phyloP scores from a whole-genome alignment of 2,888 invertebrate species.

The Macroteleia sp. region DNA sequence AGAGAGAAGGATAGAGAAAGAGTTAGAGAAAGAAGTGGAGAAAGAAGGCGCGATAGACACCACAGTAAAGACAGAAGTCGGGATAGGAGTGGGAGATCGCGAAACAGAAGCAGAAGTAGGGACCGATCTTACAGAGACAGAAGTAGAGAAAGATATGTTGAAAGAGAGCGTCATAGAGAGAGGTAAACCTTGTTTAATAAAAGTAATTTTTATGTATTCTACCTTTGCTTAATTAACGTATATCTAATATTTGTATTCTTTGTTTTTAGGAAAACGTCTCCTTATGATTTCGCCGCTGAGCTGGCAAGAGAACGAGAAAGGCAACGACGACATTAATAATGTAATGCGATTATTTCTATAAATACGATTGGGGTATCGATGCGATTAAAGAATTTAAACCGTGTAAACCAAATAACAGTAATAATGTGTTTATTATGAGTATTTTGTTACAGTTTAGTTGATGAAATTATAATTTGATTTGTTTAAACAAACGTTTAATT shows the following conservation, averaged over 20 bases:
- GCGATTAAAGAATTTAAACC: not conserved
- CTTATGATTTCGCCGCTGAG: constrained; percentile 81
- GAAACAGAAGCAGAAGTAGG: constrained; percentile 72
- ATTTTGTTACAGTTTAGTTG: not conserved
- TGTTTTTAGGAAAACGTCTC: constrained; percentile 76
- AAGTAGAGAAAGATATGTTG: constrained; percentile 76
- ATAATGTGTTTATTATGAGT: not conserved
- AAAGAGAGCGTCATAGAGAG: constrained; percentile 79
- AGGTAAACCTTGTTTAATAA: too few relatives aligned
- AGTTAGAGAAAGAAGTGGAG: constrained; percentile 69
- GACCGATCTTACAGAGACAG: constrained; percentile 78
- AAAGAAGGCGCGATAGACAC: constrained; percentile 77
- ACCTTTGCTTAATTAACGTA: too few relatives aligned
- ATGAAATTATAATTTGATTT: not conserved
- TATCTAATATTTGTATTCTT: too few relatives aligned
- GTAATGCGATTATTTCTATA: constrained; percentile 70
- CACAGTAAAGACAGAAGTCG: too few relatives aligned
- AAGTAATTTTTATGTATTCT: too few relatives aligned
- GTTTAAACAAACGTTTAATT: too few relatives aligned
- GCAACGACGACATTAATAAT: constrained; percentile 76
- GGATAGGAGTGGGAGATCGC: constrained; percentile 76
- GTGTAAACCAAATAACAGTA: too few relatives aligned
- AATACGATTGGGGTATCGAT: constrained; percentile 69
- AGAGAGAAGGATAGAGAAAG: constrained; percentile 69
- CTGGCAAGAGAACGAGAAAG: constrained; percentile 82